Evolutionary conservation across 2,113 vertebrate species (phyloP).

Genomic region (Triplophysa tibetana): DNA sequence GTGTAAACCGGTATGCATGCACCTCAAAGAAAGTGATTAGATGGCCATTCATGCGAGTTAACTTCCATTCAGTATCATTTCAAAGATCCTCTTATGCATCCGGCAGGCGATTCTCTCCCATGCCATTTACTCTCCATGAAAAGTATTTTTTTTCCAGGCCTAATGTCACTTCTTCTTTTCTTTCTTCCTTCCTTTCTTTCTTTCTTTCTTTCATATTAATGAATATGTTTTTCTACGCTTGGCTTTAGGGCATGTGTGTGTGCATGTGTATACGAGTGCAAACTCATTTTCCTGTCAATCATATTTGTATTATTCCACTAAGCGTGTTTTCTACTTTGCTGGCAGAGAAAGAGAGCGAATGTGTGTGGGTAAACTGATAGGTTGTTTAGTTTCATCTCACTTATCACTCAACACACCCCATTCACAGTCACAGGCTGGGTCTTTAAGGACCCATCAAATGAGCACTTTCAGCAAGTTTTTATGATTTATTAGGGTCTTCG

Average conservation of each 20-base stretch:
- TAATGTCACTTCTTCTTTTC: too few relatives aligned
- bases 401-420: conserved; percentile 18
- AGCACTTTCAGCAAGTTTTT: too few relatives aligned
- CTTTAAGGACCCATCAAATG: too few relatives aligned
- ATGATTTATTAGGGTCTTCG: too few relatives aligned
- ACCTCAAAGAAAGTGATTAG: background rate
- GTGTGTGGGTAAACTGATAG: conserved; percentile 41
- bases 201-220: conserved; percentile 18
- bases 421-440: conserved; percentile 17
- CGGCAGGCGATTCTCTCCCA: too few relatives aligned
- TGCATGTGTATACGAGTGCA: conserved; percentile 37
- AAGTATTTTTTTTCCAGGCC: too few relatives aligned
- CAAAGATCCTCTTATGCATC: background rate
- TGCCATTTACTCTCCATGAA: too few relatives aligned
- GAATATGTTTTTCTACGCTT: conserved; percentile 7
- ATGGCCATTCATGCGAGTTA: background rate
- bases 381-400: conserved; percentile 10
- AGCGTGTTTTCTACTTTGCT: conserved; percentile 31
- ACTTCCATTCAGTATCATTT: background rate
- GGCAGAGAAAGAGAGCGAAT: conserved; percentile 37
- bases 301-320: conserved; percentile 52
- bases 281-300: conserved; percentile 49
- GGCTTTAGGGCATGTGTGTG: background rate
- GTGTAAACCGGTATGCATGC: background rate
- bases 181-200: too few relatives aligned